A percentile compares a stretch with the other conserved stretches of the same genome.
Evolutionary conservation across 2,113 vertebrate species (phyloP).

Genomic region (Struthidea cinerea): DNA sequence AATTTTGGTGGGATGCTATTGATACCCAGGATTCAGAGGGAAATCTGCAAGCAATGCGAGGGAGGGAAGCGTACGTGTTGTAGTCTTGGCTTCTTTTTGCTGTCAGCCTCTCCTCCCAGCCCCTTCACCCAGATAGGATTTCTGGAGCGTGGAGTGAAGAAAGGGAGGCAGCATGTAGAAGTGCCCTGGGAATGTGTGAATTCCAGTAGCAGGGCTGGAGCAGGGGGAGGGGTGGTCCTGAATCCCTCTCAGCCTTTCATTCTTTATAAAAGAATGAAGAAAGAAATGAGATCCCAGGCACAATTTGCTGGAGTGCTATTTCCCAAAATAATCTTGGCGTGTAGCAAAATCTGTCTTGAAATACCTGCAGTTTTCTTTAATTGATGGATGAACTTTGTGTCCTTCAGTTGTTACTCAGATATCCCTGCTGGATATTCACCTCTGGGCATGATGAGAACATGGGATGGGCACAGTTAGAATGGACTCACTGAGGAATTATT

Average conservation of each 20-base stretch:
- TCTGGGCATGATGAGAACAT: background rate
- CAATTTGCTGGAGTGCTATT: background rate
- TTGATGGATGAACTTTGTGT: background rate
- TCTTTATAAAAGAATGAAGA: background rate
- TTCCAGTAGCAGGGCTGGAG: slow-evolving; percentile 14
- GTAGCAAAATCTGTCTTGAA: background rate
- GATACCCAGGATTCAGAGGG: background rate
- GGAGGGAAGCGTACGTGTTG: background rate
- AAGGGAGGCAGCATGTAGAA: background rate
- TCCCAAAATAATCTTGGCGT: slow-evolving; percentile 21
- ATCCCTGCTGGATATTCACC: background rate
- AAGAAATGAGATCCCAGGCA: slow-evolving; percentile 14
- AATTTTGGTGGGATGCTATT: background rate
- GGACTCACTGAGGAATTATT: background rate
- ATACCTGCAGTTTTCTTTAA: background rate
- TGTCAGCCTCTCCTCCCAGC: background rate
- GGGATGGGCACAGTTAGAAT: background rate
- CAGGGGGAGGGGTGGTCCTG: background rate
- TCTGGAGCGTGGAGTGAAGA: background rate
- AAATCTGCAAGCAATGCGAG: background rate
- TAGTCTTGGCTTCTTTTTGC: background rate
- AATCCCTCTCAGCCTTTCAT: background rate
- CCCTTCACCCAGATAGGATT: slow-evolving; percentile 14
- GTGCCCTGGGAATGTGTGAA: slow-evolving; percentile 43
- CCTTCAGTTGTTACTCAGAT: background rate